A percentile compares a stretch with the other conserved stretches of the same genome.
Evolutionary conservation across 2,888 invertebrate genomes (phyloP).

Genomic region (Hoplodrina blanda): DNA sequence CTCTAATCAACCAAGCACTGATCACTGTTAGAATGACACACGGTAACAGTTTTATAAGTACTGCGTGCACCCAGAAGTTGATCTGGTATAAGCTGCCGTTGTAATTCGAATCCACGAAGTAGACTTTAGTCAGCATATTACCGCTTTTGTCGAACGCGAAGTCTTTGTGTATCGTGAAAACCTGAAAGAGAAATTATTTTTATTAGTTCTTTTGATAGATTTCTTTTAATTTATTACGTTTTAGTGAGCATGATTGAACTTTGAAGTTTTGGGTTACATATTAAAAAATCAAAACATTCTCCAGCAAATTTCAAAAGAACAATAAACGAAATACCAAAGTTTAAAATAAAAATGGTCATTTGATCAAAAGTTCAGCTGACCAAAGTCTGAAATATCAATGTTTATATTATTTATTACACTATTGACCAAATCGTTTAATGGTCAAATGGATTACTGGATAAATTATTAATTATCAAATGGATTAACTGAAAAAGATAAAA

Average conservation of each 20-base stretch:
- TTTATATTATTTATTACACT: no score
- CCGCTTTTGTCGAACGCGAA: slow-evolving; percentile 79
- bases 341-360: no score
- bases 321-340: no score
- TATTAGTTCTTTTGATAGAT: slow-evolving; percentile 13
- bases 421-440: no score
- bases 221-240: not conserved
- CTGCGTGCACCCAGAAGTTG: slow-evolving; percentile 96
- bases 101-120: slow-evolving; percentile 90
- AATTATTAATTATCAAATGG: no score
- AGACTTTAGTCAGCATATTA: slow-evolving; percentile 80
- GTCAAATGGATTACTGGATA: no score
- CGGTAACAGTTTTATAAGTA: slow-evolving; percentile 95
- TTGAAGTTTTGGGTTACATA: no score
- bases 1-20: slow-evolving; percentile 93
- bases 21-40: slow-evolving; percentile 94
- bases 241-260: not conserved
- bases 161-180: slow-evolving; percentile 82
- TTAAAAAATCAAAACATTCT: no score
- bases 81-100: slow-evolving; percentile 92
- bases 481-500: no score
- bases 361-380: no score
- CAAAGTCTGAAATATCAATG: no score
- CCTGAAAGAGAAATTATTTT: slow-evolving; percentile 75
- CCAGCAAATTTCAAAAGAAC: no score